A percentile compares a stretch with the other conserved stretches of the same genome.
Evolutionary conservation across 2,888 invertebrate genomes (phyloP).

Genomic region (Pyrgus malvae): DNA sequence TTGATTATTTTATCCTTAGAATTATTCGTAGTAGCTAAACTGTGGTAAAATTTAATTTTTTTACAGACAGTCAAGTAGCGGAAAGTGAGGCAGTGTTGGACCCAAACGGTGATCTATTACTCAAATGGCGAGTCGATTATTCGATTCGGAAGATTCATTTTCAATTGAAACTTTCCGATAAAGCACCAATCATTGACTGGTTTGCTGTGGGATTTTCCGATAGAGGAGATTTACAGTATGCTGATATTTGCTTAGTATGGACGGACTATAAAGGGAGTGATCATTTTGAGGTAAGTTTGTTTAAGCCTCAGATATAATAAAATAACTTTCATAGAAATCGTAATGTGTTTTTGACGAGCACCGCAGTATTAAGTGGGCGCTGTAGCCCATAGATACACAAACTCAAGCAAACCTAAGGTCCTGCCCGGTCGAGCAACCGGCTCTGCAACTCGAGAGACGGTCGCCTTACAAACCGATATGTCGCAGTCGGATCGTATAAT

Average conservation of each 20-base stretch:
- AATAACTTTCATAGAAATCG: too few species aligned
- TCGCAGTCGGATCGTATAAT: too few species aligned
- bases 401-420: too few species aligned
- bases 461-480: too few species aligned
- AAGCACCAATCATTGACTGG: constrained; percentile 83
- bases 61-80: constrained; percentile 48
- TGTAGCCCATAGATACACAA: too few species aligned
- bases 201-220: constrained; percentile 94
- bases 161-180: constrained; percentile 73
- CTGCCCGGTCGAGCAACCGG: too few species aligned
- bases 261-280: constrained; percentile 84
- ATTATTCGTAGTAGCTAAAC: neutral
- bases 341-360: too few species aligned
- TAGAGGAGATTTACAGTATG: constrained; percentile 86
- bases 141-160: constrained; percentile 61
- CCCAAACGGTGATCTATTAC: constrained; percentile 59
- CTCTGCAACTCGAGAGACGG: too few species aligned
- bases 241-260: constrained; percentile 93
- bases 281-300: constrained; percentile 64
- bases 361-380: too few species aligned
- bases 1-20: neutral
- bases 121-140: constrained; percentile 71
- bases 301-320: neutral
- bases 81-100: constrained; percentile 70
- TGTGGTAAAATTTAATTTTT: neutral